Base-by-base conservation (phyloP, 2,797 vertebrate species). In the Hylomyscus alleni region DNA sequence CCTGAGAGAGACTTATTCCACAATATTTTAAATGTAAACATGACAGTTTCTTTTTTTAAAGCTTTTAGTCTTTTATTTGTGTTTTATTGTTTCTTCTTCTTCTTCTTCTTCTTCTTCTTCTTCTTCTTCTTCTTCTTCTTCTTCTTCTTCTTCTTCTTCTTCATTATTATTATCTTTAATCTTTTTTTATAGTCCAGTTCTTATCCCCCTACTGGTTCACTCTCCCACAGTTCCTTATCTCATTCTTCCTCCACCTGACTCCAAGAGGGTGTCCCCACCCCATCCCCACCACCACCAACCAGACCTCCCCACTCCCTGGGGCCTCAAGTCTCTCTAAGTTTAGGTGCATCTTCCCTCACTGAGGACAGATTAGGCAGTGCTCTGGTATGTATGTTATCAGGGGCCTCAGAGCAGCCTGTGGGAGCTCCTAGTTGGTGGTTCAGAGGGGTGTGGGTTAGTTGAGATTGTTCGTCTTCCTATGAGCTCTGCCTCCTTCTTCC, bases 21-120 rank as follows among this genome's bases (percentile, higher is more conserved):
- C n/a, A 69, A n/a, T n/a, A 69, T 15, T 69, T 69, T n/a, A 34
- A 75, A 12, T 89, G 6, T 78, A 75, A 95, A 91, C 88, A 90
- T 37, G 31, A 37, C 12, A 26, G 90, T 80, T 85, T 50, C 65
- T 5, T 62, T 14, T 31, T 31, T 31, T 67, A 15, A 67, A 65
- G 67, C 31, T 17, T 69, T 69, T 69, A 69, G 67, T n/a, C 15
- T 6, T 72, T 72, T 69, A 19, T 69, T 72, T 72, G 34, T 37
- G 7, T 72, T 31, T 37, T 72, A n/a, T 17, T 69, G 15, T n/a
- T n/a, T 15, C 65, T 34, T 15, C 29, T 31, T 31, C 29, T 14
- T 14, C 60, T 11, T 22, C 24, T 60, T 11, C 60, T 62, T 26
- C 60, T 62, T 58, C 3, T 29, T 11, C 9, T 29, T 29, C 60